A percentile compares a stretch with the other conserved stretches of the same genome.
Conservation (phyloP, 2,888 invertebrate genomes). For the Patella depressa region DNA sequence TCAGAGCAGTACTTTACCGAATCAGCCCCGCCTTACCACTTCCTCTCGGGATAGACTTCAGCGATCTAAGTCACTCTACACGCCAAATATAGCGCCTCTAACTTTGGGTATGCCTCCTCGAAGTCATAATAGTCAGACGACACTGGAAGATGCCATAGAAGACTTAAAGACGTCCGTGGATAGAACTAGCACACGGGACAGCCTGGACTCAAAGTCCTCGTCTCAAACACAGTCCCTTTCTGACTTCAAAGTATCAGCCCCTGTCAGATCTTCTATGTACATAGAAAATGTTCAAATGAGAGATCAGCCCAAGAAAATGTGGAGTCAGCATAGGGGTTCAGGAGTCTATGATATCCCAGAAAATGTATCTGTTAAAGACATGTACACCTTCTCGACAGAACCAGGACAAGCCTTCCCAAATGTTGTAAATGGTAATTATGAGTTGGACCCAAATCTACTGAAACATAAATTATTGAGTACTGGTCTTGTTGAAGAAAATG, state of each 20-base stretch:
- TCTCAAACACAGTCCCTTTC: slow-evolving; percentile 39
- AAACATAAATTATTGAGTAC: slow-evolving; percentile 59
- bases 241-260: slow-evolving; percentile 3
- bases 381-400: slow-evolving; percentile 5
- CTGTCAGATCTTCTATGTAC: neutral
- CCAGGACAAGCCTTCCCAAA: slow-evolving; percentile 39
- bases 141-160: slow-evolving; percentile 62
- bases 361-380: slow-evolving; percentile 3
- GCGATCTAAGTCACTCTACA: slow-evolving; percentile 47
- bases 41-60: slow-evolving; percentile 36
- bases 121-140: slow-evolving; percentile 50
- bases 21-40: slow-evolving; percentile 28
- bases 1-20: slow-evolving; percentile 38
- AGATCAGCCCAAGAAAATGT: neutral
- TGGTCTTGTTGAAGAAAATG: slow-evolving; percentile 51
- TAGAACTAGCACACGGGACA: slow-evolving; percentile 41
- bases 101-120: slow-evolving; percentile 43
- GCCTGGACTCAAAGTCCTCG: slow-evolving; percentile 31
- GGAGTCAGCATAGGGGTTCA: neutral
- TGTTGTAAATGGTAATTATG: slow-evolving; percentile 59
- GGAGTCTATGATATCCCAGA: slow-evolving; percentile 33
- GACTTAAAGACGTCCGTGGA: slow-evolving; percentile 58
- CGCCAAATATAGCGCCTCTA: slow-evolving; percentile 57
- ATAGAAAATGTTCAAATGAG: neutral
- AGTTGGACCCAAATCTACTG: slow-evolving; percentile 58